Evolutionary conservation across 2,888 invertebrate genomes (phyloP), one percentile per base, ranked within the genome.

Genomic region (Caenorhabditis virilis): DNA sequence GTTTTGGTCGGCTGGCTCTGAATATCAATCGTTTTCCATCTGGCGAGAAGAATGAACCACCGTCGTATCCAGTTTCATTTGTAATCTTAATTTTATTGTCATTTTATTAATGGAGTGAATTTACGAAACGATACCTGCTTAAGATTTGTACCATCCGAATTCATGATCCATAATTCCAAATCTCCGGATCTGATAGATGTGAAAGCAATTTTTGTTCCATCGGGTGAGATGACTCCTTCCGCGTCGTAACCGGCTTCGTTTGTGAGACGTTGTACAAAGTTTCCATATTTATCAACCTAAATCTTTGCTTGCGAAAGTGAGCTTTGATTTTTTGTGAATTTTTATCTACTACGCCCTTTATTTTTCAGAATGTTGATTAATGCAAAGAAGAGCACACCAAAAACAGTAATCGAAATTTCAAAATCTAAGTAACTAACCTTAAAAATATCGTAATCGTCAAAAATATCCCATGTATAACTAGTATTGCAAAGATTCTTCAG

Each of bases 41-140:
- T 1, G 78, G 78, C 41, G 75, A 74, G 67, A 80, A 80, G 74
- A 81, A 80, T 2, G 77, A 74, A 23, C 80, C 80, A 11, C 80
- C 80, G 42, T 80, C 79, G 59, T 80, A 80, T 20, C 80, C 80
- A 20, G 75, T 61, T 18, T 39, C 56, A 38, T n/a, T n/a, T n/a
- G n/a, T n/a, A n/a, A n/a, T n/a, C n/a, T n/a, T n/a, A n/a, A n/a
- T n/a, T n/a, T n/a, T n/a, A n/a, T n/a, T n/a, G n/a, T n/a, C n/a
- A n/a, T n/a, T n/a, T n/a, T n/a, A n/a, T n/a, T n/a, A n/a, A n/a
- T n/a, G n/a, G n/a, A n/a, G n/a, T n/a, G n/a, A n/a, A n/a, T n/a
- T n/a, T n/a, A n/a, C n/a, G n/a, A n/a, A 64, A 50, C 13, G 80
- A 80, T 1, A 80, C 27, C 43, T 78, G 80, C 46, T 33, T 52